Conservation (phyloP, 2,113 vertebrate species). For the Saguinus imperator region DNA sequence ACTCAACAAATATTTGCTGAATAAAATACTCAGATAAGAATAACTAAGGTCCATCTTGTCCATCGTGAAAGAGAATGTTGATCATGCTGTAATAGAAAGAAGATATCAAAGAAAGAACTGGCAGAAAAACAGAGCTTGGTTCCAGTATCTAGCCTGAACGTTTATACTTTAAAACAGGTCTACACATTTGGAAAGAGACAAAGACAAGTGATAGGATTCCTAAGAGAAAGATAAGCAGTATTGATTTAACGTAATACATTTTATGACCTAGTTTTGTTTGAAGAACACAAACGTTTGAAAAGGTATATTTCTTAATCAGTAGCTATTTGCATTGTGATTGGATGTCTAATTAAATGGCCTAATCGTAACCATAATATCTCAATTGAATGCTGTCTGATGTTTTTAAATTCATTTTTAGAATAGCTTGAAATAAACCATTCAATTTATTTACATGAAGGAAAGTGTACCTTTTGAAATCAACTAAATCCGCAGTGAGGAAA, state of each 20-base stretch:
- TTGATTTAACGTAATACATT: conserved; percentile 50
- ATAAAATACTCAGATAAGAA: conserved; percentile 10
- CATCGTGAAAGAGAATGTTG: conserved; percentile 31
- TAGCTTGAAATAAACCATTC: conserved; percentile 37
- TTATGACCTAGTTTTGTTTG: conserved; percentile 60
- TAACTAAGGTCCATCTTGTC: background rate
- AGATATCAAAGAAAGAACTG: conserved; percentile 2
- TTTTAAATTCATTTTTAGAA: conserved; percentile 57
- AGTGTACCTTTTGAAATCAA: conserved; percentile 49
- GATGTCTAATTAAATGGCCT: conserved; percentile 58
- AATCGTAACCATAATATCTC: conserved; percentile 56
- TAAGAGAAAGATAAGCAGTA: conserved; percentile 12
- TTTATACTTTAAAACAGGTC: conserved; percentile 48
- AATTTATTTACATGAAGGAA: conserved; percentile 4
- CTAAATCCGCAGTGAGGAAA: conserved; percentile 23
- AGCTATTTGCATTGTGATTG: conserved; percentile 61
- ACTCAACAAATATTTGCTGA: conserved; percentile 26
- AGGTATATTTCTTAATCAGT: conserved; percentile 57
- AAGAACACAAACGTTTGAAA: conserved; percentile 50
- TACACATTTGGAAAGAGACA: conserved; percentile 46
- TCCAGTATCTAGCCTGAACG: conserved; percentile 17
- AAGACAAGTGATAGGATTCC: conserved; percentile 12
- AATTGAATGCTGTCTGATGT: conserved; percentile 23
- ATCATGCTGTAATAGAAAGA: background rate
- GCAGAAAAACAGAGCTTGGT: conserved; percentile 17